Conservation (phyloP, 1,140 invertebrate genomes). For the Telenomus remus region DNA sequence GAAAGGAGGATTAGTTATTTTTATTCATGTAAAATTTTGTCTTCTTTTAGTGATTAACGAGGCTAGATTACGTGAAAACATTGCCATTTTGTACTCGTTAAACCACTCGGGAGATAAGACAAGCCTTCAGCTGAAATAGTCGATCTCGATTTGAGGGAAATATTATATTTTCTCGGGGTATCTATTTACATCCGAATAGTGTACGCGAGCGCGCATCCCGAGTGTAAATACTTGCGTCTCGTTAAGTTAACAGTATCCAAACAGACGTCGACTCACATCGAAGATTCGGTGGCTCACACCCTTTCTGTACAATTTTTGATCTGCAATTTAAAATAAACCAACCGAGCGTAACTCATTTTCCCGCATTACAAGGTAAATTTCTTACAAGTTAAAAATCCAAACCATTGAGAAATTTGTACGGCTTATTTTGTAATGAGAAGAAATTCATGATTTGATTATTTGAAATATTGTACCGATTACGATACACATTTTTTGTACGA, state of each 20-base stretch:
- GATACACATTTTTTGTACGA: too few species aligned
- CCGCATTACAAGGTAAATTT: slow-evolving; percentile 37
- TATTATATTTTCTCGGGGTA: slow-evolving; percentile 61
- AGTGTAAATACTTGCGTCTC: slow-evolving; percentile 63
- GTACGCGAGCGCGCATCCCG: slow-evolving; percentile 58
- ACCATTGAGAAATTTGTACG: too few species aligned
- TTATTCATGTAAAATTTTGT: slow-evolving; percentile 41
- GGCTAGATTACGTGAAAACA: slow-evolving; percentile 47
- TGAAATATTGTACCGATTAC: too few species aligned
- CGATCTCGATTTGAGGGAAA: slow-evolving; percentile 58
- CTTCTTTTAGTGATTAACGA: slow-evolving; percentile 40
- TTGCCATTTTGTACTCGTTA: slow-evolving; percentile 54
- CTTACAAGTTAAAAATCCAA: too few species aligned
- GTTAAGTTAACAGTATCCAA: slow-evolving; percentile 63
- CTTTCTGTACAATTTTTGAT: slow-evolving; percentile 14
- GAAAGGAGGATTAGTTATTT: slow-evolving; percentile 45
- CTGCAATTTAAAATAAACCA: slow-evolving; percentile 47
- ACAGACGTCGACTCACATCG: slow-evolving; percentile 57
- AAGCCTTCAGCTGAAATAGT: slow-evolving; percentile 56
- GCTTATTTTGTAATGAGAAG: too few species aligned
- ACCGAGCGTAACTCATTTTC: slow-evolving; percentile 41
- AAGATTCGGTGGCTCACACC: slow-evolving; percentile 52
- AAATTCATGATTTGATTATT: too few species aligned
- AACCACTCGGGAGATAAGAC: slow-evolving; percentile 54
- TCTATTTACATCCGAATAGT: slow-evolving; percentile 61